These are phyloP conservation scores for Andrena dorsata DNA, from an alignment of 2,888 invertebrate genomes.

Conservation along the genomic window DNA sequence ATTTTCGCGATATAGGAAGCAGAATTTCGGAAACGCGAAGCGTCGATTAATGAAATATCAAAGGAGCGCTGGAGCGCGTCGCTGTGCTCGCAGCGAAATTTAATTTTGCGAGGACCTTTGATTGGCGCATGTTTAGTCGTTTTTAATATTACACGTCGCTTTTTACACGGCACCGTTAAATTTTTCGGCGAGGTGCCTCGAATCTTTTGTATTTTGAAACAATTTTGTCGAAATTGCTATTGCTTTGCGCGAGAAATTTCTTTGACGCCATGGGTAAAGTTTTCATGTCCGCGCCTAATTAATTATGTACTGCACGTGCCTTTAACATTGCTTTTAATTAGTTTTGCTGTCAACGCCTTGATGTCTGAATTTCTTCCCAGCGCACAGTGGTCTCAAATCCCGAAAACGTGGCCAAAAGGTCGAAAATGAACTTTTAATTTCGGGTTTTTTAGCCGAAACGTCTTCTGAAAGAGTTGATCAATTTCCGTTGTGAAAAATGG, in stretches of 20 bases:
- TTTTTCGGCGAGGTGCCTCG: not conserved
- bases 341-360: not conserved
- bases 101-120: conserved; percentile 21
- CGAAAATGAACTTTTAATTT: no score
- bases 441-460: no score
- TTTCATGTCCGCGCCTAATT: not conserved
- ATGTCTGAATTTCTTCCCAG: not conserved
- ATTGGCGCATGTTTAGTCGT: not conserved
- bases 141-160: conserved; percentile 5
- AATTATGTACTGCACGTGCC: not conserved
- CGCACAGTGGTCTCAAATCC: no score
- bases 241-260: conserved; percentile 12
- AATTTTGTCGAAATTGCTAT: not conserved
- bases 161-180: not conserved
- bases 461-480: no score
- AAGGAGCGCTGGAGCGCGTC: not conserved
- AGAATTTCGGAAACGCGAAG: not conserved
- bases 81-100: conserved; percentile 22
- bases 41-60: conserved; percentile 23
- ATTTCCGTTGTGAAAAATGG: no score
- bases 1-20: not conserved
- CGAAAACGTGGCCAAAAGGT: no score
- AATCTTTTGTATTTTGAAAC: not conserved
- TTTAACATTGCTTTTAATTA: not conserved
- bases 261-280: not conserved